Base-by-base conservation (phyloP, 2,797 vertebrate species). In the Sebastes minor region DNA sequence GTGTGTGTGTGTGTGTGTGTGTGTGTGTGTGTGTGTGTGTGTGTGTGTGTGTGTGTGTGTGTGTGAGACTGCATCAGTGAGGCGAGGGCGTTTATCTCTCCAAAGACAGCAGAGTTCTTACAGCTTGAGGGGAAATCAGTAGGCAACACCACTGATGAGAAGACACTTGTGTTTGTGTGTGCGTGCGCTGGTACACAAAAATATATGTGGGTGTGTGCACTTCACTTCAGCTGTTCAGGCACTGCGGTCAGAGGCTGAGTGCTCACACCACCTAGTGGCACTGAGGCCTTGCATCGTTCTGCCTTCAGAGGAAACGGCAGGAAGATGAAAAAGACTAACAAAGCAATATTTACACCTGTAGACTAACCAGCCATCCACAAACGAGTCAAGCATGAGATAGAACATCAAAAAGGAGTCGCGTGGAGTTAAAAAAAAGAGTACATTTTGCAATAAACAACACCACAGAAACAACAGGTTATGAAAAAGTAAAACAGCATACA, bases 191-290 rank as follows among this genome's bases (percentile, higher is more conserved):
- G 53, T 62, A 64, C 62, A 80, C 65, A 71, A 71, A 64, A 65
- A 75, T 5, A 8, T 32, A 74, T 16, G 79, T 84, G 76, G 20
- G 59, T 55, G 74, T 74, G 72, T 22, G 65, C 38, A 28, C 35
- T 78, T 55, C 72, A 72, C 64, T 70, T 77, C 46, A 71, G 42
- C 52, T 13, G 55, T 46, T 63, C 63, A 71, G 61, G 35, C 30
- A 10, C 55, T 32, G 71, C 9, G 74, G 86, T 85, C 80, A 89
- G 81, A 78, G 76, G 81, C 81, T 88, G 90, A 81, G 84, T 85
- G 12, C 88, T 91, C 81, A 90, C 92, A 78, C 92, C 94, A 93
- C 89, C 94, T 93, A 91, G 92, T 91, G 94, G 93, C 78, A 74
- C 16, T 5, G 1, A 22, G 49, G 28, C 57, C 32, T 18, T 3